phyloP scores from a whole-genome alignment of 2,797 vertebrate species.

The Knipowitschia caucasica region DNA sequence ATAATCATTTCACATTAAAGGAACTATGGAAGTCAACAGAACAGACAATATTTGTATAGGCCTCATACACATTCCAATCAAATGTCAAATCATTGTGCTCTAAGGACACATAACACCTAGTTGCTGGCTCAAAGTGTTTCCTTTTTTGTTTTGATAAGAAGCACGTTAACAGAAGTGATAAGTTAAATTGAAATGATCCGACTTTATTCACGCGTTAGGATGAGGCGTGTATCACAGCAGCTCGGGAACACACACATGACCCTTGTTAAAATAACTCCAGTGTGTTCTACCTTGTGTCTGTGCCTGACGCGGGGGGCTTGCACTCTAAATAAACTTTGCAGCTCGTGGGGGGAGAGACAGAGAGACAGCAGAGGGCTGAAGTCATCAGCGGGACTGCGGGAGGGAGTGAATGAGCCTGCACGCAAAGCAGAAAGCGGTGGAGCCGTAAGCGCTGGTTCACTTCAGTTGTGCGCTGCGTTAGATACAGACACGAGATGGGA shows the following conservation, averaged over 20 bases:
- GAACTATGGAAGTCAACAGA: not conserved
- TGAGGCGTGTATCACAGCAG: constrained; percentile 21
- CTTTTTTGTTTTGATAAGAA: too few species aligned
- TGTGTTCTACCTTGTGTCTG: constrained; percentile 21
- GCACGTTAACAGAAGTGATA: too few species aligned
- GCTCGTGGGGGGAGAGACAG: constrained; percentile 47
- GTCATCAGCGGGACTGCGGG: constrained; percentile 72
- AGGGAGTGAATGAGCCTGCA: constrained; percentile 68
- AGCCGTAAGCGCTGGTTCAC: constrained; percentile 57
- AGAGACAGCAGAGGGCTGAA: constrained; percentile 70
- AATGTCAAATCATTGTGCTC: not conserved
- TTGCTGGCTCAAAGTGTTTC: too few species aligned
- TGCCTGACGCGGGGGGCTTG: constrained; percentile 65
- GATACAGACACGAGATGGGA: constrained; percentile 34
- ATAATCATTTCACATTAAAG: not conserved
- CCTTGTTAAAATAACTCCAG: constrained; percentile 33
- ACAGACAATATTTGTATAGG: not conserved
- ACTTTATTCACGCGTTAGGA: not conserved
- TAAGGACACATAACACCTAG: too few species aligned
- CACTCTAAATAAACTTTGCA: constrained; percentile 77
- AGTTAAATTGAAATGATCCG: not conserved
- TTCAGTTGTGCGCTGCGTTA: constrained; percentile 29
- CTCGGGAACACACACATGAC: constrained; percentile 23
- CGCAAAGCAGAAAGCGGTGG: constrained; percentile 64
- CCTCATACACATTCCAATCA: too few species aligned